Evolutionary conservation across 2,113 vertebrate genomes (phyloP).

Genomic region (Acrocephalus arundinaceus): DNA sequence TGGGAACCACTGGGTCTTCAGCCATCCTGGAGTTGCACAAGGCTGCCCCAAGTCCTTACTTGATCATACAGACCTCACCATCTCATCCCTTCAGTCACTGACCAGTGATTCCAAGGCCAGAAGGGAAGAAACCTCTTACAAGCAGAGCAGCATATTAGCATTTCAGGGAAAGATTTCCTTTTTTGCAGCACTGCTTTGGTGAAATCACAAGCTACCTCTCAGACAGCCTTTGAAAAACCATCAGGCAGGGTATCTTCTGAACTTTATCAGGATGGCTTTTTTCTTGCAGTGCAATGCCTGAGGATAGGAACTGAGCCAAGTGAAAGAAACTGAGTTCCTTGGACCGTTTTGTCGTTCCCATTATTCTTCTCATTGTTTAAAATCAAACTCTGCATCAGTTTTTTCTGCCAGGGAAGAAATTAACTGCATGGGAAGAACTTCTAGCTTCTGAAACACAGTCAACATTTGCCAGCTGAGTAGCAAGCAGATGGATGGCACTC

Average conservation of each 20-base stretch:
- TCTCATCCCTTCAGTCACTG: neutral
- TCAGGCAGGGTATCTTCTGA: neutral
- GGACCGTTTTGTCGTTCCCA: neutral
- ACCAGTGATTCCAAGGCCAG: neutral
- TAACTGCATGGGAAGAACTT: neutral
- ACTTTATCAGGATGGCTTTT: neutral
- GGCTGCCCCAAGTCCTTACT: neutral
- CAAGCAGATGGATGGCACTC: constrained; percentile 44
- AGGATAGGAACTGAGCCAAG: neutral
- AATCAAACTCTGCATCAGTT: neutral
- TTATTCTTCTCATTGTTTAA: constrained; percentile 1
- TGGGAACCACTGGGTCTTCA: neutral
- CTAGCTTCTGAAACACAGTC: neutral
- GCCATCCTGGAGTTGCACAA: neutral
- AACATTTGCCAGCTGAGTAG: constrained; percentile 18
- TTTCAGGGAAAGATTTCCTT: neutral
- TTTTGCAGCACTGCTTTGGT: neutral
- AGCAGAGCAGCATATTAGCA: neutral
- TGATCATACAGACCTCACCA: neutral
- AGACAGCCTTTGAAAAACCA: neutral
- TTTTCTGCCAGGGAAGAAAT: constrained; percentile 2
- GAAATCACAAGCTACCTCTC: neutral
- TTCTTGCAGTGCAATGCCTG: neutral
- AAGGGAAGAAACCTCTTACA: neutral
- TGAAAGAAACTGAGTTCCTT: neutral